These are phyloP conservation scores for Cavia porcellus DNA, from an alignment of 2,113 vertebrate species.

Conservation along the genomic window DNA sequence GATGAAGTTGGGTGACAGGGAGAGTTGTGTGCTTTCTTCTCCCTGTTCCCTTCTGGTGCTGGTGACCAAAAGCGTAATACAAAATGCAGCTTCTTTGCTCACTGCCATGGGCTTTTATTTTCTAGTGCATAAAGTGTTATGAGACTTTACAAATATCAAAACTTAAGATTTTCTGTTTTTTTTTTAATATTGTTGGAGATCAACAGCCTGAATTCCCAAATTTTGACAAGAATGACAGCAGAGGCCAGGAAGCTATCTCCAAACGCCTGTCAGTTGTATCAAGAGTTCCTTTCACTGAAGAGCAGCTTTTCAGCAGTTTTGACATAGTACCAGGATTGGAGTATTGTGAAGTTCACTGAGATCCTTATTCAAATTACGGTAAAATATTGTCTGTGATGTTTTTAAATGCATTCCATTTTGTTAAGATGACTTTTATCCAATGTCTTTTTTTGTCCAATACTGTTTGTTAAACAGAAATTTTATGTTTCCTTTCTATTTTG, in stretches of 20 bases:
- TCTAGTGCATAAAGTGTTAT: conserved; percentile 36
- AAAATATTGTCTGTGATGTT: conserved; percentile 67
- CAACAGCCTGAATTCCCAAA: conserved; percentile 86
- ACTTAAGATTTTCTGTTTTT: neutral
- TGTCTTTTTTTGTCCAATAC: neutral
- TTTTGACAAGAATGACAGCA: conserved; percentile 89
- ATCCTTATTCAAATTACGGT: conserved; percentile 91
- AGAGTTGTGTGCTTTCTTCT: conserved; percentile 7
- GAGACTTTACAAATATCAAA: conserved; percentile 44
- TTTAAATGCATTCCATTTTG: neutral
- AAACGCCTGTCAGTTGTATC: conserved; percentile 94
- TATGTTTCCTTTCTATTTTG: neutral
- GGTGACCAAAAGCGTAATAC: neutral
- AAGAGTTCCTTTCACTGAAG: conserved; percentile 91
- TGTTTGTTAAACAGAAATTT: neutral
- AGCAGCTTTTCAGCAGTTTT: conserved; percentile 95
- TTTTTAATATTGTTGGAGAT: conserved; percentile 77
- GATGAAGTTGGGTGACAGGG: neutral
- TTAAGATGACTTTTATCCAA: conserved; percentile 41
- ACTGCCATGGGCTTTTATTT: neutral
- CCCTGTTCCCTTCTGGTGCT: neutral
- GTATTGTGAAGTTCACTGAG: conserved; percentile 96
- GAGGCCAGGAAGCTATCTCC: conserved; percentile 91
- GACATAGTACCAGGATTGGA: conserved; percentile 96
- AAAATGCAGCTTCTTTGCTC: neutral